phyloP scores from a whole-genome alignment of 2,888 invertebrate genomes.

The Baronia brevicornis region DNA sequence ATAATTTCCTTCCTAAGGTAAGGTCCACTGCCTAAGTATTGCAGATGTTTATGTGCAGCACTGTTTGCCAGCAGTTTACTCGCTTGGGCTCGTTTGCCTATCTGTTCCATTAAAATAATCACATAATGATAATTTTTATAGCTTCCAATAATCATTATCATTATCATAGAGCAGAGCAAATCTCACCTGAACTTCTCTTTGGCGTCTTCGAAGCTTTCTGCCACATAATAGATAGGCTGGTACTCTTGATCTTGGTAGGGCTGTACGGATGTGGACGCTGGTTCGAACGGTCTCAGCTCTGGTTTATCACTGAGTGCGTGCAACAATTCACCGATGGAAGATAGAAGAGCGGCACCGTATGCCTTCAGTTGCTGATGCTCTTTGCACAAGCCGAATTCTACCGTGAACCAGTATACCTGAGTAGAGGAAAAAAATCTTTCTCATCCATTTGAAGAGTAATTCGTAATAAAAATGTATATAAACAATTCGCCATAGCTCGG shows the following conservation, averaged over 20 bases:
- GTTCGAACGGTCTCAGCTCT: slow-evolving; percentile 94
- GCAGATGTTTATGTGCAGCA: too few species aligned
- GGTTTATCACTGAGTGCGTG: slow-evolving; percentile 97
- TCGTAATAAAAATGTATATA: not conserved
- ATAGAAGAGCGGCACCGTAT: slow-evolving; percentile 97
- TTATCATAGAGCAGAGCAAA: slow-evolving; percentile 33
- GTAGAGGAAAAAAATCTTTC: slow-evolving; percentile 12
- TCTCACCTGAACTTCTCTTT: slow-evolving; percentile 91
- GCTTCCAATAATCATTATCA: too few species aligned
- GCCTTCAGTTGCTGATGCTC: slow-evolving; percentile 95
- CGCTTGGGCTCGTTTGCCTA: too few species aligned
- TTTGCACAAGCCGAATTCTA: slow-evolving; percentile 98
- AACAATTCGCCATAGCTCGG: slow-evolving; percentile 15
- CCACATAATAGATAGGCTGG: slow-evolving; percentile 97
- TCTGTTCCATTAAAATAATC: too few species aligned
- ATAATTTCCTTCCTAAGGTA: too few species aligned
- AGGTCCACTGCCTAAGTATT: too few species aligned
- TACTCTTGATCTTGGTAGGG: slow-evolving; percentile 97
- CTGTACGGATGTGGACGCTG: slow-evolving; percentile 91
- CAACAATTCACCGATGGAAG: slow-evolving; percentile 96
- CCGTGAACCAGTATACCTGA: slow-evolving; percentile 98
- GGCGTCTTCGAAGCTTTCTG: slow-evolving; percentile 98
- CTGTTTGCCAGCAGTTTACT: too few species aligned
- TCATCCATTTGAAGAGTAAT: not conserved
- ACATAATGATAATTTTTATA: too few species aligned